Conservation (phyloP, 1,140 invertebrate genomes). For the Drosophila sucinea region DNA sequence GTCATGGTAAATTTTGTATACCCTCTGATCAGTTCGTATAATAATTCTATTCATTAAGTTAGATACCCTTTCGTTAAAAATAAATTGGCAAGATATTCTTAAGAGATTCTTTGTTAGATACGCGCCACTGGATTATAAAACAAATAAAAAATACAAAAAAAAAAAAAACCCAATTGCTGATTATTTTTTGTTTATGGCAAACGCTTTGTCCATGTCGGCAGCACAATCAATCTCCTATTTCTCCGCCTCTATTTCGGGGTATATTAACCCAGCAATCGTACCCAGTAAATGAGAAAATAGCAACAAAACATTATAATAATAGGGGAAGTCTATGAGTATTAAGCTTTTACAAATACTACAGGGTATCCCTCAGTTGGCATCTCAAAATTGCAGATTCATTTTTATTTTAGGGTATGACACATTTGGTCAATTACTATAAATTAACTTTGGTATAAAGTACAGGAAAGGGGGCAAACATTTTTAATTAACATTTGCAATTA, state of each 20-base stretch:
- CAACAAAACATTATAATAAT: background rate
- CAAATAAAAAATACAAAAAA: background rate
- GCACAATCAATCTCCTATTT: background rate
- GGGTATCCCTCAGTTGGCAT: background rate
- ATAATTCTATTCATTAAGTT: too few species aligned
- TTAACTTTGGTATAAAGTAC: background rate
- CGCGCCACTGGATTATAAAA: conserved; percentile 3
- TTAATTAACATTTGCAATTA: conserved; percentile 10
- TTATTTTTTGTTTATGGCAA: conserved; percentile 13
- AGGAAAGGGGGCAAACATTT: background rate
- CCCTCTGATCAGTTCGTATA: background rate
- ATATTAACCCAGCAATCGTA: background rate
- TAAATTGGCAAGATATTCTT: background rate
- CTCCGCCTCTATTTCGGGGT: background rate
- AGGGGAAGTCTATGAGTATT: too few species aligned
- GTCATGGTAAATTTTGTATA: background rate
- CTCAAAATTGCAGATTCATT: background rate
- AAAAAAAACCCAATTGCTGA: conserved; percentile 9
- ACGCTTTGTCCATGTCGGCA: background rate
- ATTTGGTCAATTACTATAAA: conserved; percentile 3
- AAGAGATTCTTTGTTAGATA: conserved; percentile 4
- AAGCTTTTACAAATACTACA: background rate
- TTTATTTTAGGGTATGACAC: conserved; percentile 6
- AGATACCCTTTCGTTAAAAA: background rate
- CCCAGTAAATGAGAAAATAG: background rate